These are phyloP conservation scores for Thamnophis elegans DNA, from an alignment of 2,797 vertebrate species.

Conservation along the genomic window DNA sequence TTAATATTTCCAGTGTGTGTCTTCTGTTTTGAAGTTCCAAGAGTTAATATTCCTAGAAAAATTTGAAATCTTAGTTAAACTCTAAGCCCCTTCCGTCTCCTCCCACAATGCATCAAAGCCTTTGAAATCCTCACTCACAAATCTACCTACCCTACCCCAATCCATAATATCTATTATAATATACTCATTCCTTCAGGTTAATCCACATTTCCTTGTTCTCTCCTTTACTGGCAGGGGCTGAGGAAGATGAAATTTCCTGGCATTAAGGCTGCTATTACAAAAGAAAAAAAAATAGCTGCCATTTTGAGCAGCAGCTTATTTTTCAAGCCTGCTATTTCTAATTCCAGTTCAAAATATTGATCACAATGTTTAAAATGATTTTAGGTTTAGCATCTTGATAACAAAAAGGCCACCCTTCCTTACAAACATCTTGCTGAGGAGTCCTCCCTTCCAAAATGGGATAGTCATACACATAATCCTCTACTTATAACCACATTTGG, in stretches of 20 bases:
- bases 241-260: neutral
- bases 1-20: conserved; percentile 32
- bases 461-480: neutral
- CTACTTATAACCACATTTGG: neutral
- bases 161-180: neutral
- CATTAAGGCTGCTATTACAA: neutral
- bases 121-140: neutral
- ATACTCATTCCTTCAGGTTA: neutral
- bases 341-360: neutral
- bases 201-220: neutral
- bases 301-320: neutral
- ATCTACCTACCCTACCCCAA: neutral
- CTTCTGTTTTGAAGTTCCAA: conserved; percentile 16
- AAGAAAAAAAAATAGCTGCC: neutral
- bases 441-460: neutral
- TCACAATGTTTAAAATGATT: neutral
- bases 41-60: neutral
- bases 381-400: neutral
- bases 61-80: conserved; percentile 1
- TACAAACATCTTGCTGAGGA: neutral
- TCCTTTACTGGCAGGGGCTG: neutral
- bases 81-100: neutral
- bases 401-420: neutral
- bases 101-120: neutral
- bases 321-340: neutral